phyloP scores from a whole-genome alignment of 2,797 vertebrate genomes.

The Stomatorhinus walkeri region DNA sequence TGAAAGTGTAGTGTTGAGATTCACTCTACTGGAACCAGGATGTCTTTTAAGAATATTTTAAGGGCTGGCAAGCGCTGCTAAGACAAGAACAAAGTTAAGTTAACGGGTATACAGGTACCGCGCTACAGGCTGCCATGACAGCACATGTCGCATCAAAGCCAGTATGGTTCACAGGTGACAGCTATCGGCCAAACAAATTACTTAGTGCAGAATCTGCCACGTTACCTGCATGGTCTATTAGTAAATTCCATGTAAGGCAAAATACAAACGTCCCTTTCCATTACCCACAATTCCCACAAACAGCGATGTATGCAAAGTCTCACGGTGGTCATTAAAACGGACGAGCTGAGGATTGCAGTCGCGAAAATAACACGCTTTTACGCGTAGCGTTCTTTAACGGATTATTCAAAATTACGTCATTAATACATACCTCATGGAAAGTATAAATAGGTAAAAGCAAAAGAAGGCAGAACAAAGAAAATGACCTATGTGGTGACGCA shows the following conservation, averaged over 20 bases:
- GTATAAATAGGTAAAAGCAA: neutral
- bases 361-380: neutral
- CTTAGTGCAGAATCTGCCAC: neutral
- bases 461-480: neutral
- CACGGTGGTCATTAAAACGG: neutral
- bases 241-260: neutral
- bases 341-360: neutral
- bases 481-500: neutral
- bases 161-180: neutral
- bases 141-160: neutral
- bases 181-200: neutral
- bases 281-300: neutral
- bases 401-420: neutral
- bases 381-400: neutral
- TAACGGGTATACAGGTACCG: neutral
- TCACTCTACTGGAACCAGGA: slow-evolving; percentile 3
- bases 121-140: neutral
- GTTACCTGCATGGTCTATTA: neutral
- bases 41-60: slow-evolving; percentile 7
- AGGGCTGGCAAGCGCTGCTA: neutral
- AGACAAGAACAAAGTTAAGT: slow-evolving; percentile 11
- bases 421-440: neutral
- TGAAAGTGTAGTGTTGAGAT: neutral
- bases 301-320: neutral
- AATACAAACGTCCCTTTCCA: neutral